phyloP scores from a whole-genome alignment of 2,888 invertebrate genomes.

The Epiblema foenella region DNA sequence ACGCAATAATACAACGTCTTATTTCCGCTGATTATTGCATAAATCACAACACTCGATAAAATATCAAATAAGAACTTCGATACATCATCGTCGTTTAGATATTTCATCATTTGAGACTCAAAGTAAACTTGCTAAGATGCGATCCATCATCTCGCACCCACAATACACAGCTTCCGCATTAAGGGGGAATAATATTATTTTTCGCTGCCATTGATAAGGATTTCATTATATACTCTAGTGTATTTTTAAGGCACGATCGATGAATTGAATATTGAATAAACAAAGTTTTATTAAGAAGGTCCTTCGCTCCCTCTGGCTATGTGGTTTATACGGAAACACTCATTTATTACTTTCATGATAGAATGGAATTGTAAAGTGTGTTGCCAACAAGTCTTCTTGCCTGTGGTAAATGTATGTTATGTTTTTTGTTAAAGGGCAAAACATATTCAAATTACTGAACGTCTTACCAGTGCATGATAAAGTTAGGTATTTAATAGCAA shows the following conservation, averaged over 20 bases:
- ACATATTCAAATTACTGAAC: too few relatives aligned
- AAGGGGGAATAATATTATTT: conserved; percentile 63
- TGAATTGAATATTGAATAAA: neutral
- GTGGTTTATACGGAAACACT: too few relatives aligned
- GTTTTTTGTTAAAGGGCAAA: too few relatives aligned
- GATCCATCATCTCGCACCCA: conserved; percentile 40
- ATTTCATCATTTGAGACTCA: conserved; percentile 42
- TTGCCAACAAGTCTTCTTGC: too few relatives aligned
- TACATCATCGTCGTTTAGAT: conserved; percentile 38
- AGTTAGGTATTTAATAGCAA: too few relatives aligned
- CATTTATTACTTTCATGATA: too few relatives aligned
- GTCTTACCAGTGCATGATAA: too few relatives aligned
- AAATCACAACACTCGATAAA: conserved; percentile 11
- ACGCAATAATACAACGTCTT: too few relatives aligned
- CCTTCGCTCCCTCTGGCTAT: too few relatives aligned
- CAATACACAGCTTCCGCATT: conserved; percentile 43
- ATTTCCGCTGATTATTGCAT: neutral
- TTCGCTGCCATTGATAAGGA: conserved; percentile 57
- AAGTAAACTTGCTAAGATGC: conserved; percentile 33
- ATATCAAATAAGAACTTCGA: conserved; percentile 23
- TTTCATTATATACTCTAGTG: conserved; percentile 57
- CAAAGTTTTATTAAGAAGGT: neutral
- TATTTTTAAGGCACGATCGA: neutral
- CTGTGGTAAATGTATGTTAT: too few relatives aligned
- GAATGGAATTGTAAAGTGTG: too few relatives aligned